Evolutionary conservation across 2,888 invertebrate genomes (phyloP), one percentile per base, ranked within the genome.

Genomic region (Morinoia aosen): DNA sequence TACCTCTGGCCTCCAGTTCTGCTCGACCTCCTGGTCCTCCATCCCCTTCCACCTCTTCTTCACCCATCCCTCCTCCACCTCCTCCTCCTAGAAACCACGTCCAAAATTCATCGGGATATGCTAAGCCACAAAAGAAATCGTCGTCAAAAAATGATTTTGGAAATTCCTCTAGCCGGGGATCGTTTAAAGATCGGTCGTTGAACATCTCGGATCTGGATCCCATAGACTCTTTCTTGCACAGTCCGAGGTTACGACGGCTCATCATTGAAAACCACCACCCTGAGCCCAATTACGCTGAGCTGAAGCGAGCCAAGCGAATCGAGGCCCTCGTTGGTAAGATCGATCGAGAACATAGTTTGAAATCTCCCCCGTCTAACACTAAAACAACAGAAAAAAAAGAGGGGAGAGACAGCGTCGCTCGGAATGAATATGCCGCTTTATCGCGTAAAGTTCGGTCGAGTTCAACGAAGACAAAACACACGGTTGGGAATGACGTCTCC

Each of bases 131-230:
- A 48, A 93, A 93, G 58, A 93, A 93, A 93, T 90, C 90, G 14
- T 57, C 93, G 25, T 93, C 93, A 3, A 56, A 93, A n/a, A 57
- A 14, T 33, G 12, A 33, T 33, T 12, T 57, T 12, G 57, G 48
- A 33, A 93, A 93, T 11, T 57, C 93, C 12, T n/a, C 93, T 25
- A 57, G 93, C 48, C 57, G 93, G 33, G 57, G 93, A 14, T 94
- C 94, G 11, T n/a, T 33, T 8, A n/a, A 56, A n/a, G 76, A 48
- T 19, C 95, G 91, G 12, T 48, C 64, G 33, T 40, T 58, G 57
- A n/a, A 40, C 94, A 95, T 88, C 39, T 56, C 96, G 56, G 48
- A 91, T 93, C 95, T 76, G 33, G 40, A 88, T 10, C 95, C 96
- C 95, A 76, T 91, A 91, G 40, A 91, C 58, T 19, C 91, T 58